Base-by-base conservation (phyloP, 2,797 vertebrate species). In the Lacerta agilis region DNA sequence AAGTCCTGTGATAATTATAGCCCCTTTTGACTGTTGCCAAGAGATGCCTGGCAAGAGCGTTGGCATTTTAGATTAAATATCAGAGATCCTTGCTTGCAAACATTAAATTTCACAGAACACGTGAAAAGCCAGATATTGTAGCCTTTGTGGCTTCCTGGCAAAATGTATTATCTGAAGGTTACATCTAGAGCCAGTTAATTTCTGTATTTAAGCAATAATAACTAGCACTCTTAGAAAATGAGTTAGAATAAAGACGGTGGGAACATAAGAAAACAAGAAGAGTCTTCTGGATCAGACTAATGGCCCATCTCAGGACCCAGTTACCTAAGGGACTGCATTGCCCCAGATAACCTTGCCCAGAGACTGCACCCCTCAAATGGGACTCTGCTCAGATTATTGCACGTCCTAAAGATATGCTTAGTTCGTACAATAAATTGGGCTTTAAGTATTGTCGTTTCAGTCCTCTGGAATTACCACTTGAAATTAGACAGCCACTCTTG, bases 121-220 rank as follows among this genome's bases (percentile, higher is more conserved):
- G 1, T 4, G n/a, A 20, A n/a, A 72, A 45, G 1, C 0, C 1
- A 69, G 79, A 69, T 9, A 67, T 0, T 17, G 58, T 58, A 86
- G 27, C 33, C 66, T 88, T 87, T 38, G 83, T 66, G 36, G 17
- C 9, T 85, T 92, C 82, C 90, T 90, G 91, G 86, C 87, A 85
- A 92, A 90, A 77, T 87, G 83, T 67, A 2, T 11, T 82, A 83
- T 6, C 73, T 87, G 67, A 94, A 66, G 79, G 18, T 83, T 89
- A 85, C 79, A 72, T 61, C 67, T 9, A 0, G 1, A 85, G 87
- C 1, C 17, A 23, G 67, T 61, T 25, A 76, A 69, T 86, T 15
- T 76, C 79, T 86, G 18, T 61, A 61, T 5, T 61, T 61, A 61
- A 61, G 58, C 58, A 18, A 61, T 61, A 61, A 61, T 17, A 61